Percentiles rank a stretch among this genome's conserved stretches.
Evolutionary conservation across 2,888 invertebrate genomes (phyloP).

Genomic region (Fragum sueziense): DNA sequence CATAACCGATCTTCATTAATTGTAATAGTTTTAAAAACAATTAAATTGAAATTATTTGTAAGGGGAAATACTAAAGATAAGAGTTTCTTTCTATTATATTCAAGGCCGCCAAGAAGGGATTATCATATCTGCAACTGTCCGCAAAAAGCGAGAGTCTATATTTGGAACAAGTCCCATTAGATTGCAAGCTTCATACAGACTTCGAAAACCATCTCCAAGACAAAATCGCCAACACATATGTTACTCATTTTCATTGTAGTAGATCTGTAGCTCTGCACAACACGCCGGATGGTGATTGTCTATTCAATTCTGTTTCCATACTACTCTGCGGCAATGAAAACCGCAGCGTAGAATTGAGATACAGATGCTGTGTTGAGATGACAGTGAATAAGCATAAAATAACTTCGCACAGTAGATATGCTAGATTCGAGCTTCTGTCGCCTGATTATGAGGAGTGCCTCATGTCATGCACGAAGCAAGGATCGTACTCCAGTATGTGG

Average conservation of each 20-base stretch:
- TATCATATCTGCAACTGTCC: not conserved
- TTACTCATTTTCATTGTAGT: conserved; percentile 17
- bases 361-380: conserved; percentile 35
- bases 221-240: conserved; percentile 7
- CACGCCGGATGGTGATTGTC: conserved; percentile 36
- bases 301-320: conserved; percentile 36
- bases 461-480: conserved; percentile 20
- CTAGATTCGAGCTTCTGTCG: conserved; percentile 4
- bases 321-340: conserved; percentile 27
- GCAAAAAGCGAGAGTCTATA: conserved; percentile 13
- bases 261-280: conserved; percentile 5
- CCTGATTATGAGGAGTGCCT: conserved; percentile 13
- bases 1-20: no score
- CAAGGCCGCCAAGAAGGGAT: not conserved
- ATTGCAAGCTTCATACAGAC: not conserved
- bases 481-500: conserved; percentile 23
- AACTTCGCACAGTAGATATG: not conserved
- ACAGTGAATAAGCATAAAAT: conserved; percentile 21
- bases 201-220: conserved; percentile 37
- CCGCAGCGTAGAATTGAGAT: conserved; percentile 29
- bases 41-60: no score
- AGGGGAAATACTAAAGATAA: no score
- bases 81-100: no score
- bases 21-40: no score
- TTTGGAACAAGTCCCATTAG: not conserved